Base-by-base conservation (phyloP, 2,113 vertebrate genomes). In the Petromus typicus region DNA sequence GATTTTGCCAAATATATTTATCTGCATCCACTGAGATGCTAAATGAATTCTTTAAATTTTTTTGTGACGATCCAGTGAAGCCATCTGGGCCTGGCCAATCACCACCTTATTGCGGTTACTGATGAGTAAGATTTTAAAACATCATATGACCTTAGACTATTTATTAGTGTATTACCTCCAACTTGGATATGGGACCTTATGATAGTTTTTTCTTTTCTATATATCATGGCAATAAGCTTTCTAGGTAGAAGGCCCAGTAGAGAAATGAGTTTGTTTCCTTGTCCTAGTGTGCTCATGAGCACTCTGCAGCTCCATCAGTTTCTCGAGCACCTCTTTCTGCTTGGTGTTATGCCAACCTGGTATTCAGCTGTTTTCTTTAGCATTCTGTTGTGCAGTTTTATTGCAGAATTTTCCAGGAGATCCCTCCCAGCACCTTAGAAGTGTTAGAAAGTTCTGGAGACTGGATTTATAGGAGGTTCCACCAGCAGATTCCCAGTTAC, bases 51-150 rank as follows among this genome's bases (percentile, higher is more conserved):
- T 54, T 69, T 69, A 69, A 37, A 69, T 37, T 37, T 37, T 51
- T 69, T 69, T 37, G 20, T 69, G 67, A 69, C 22, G 67, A 17
- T 69, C 56, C 56, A 83, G 30, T 54, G 82, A 95, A 93, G 57
- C n/a, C 76, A 84, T 79, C 12, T 75, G 40, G 27, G 25, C 17
- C n/a, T 63, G 48, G 48, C 30, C 10, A 90, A 76, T 66, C 67
- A 75, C 76, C 43, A 81, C 30, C 56, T 83, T 85, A 89, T 3
- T 97, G 75, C 54, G 79, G 20, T 79, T 69, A 93, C 43, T 59
- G 22, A 61, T 48, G 40, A 51, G 34, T 87, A 45, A 73, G 48
- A 54, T 71, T 54, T 86, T 59, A 89, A 8, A 87, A 73, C 40
- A 5, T 78, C 40, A 40, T 57, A 22, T 89, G 32, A 64, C 32